Conservation (phyloP, 2,888 invertebrate genomes). For the Ichneumoninae sp. region DNA sequence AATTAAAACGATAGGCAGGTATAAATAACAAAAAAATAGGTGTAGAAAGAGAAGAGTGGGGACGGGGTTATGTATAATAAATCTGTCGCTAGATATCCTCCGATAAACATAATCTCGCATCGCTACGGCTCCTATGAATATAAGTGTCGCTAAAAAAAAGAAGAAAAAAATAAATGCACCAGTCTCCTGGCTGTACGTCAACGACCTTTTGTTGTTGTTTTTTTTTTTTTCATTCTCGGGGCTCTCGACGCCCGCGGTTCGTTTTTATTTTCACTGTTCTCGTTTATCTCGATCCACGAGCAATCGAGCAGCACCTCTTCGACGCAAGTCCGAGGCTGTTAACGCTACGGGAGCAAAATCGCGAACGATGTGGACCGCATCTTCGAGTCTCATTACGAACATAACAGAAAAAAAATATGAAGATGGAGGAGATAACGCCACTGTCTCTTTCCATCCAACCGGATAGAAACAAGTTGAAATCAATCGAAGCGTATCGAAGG, state of each 20-base stretch:
- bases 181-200: slow-evolving; percentile 7
- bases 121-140: slow-evolving; percentile 48
- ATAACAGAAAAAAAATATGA: background rate
- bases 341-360: slow-evolving; percentile 29
- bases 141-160: slow-evolving; percentile 33
- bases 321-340: slow-evolving; percentile 40
- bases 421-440: slow-evolving; percentile 12
- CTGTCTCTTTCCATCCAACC: slow-evolving; percentile 45
- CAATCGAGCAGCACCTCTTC: slow-evolving; percentile 65
- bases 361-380: slow-evolving; percentile 48
- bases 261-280: slow-evolving; percentile 39
- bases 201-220: slow-evolving; percentile 21
- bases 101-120: slow-evolving; percentile 61
- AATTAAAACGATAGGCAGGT: slow-evolving; percentile 77
- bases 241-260: slow-evolving; percentile 32
- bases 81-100: slow-evolving; percentile 61
- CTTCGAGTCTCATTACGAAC: slow-evolving; percentile 46
- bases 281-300: slow-evolving; percentile 70
- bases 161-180: slow-evolving; percentile 34
- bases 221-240: slow-evolving; percentile 28
- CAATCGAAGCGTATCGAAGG: slow-evolving; percentile 60
- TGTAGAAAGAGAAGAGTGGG: slow-evolving; percentile 39
- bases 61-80: slow-evolving; percentile 53
- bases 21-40: slow-evolving; percentile 72
- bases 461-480: slow-evolving; percentile 48